Evolutionary conservation across 2,113 vertebrate genomes (phyloP).

Genomic region (Rostratula benghalensis): DNA sequence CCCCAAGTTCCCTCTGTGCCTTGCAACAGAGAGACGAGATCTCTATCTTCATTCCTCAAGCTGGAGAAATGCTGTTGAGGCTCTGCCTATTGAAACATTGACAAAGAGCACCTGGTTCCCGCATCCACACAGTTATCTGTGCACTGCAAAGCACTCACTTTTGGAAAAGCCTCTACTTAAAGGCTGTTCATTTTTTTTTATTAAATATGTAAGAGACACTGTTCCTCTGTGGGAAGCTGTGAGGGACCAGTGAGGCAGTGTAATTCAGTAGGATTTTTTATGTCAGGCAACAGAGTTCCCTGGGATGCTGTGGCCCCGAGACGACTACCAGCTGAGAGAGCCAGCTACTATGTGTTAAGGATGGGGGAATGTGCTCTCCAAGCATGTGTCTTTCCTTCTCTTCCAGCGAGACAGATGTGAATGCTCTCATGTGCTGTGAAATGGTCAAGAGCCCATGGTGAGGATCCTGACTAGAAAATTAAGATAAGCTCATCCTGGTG

Average conservation of each 20-base stretch:
- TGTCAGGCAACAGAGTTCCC: background rate
- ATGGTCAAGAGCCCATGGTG: rapidly evolving
- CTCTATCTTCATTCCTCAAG: constrained; percentile 61
- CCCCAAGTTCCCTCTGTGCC: constrained; percentile 19
- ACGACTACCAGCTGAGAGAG: background rate
- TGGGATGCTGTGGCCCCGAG: background rate
- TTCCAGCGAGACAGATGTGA: background rate
- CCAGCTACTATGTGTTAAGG: background rate
- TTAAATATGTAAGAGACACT: background rate
- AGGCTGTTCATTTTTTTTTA: background rate
- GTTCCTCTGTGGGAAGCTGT: background rate
- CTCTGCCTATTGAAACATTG: constrained; percentile 4
- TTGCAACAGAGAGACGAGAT: constrained; percentile 36
- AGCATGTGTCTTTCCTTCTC: background rate
- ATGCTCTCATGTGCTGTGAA: background rate
- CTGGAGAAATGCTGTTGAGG: constrained; percentile 23
- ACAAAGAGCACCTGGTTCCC: constrained; percentile 13
- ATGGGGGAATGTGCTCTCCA: background rate
- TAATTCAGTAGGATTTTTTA: background rate
- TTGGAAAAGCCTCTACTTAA: background rate
- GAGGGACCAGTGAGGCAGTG: background rate
- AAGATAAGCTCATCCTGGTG: background rate
- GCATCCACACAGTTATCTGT: background rate
- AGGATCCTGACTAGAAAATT: background rate
- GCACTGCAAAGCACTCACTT: background rate